Conservation (phyloP, 2,888 invertebrate genomes). For the Epistrophe grossulariae region DNA sequence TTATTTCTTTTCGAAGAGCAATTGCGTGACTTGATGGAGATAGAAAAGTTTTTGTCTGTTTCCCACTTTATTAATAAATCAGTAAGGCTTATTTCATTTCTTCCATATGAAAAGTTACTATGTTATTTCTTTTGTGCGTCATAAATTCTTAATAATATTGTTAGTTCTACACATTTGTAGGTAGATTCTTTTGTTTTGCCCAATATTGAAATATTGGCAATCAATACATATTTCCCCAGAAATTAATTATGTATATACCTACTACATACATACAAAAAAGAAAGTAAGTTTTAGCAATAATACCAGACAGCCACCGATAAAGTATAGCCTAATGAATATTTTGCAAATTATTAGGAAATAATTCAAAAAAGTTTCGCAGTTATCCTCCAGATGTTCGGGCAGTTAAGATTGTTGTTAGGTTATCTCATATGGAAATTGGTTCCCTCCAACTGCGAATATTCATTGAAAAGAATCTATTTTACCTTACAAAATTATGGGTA, state of each 20-base stretch:
- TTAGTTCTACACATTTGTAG: neutral
- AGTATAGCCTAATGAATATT: constrained; percentile 12
- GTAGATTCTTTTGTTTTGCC: constrained; percentile 2
- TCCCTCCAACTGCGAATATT: neutral
- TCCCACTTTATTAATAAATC: constrained; percentile 59
- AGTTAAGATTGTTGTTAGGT: constrained; percentile 5
- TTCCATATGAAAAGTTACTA: constrained; percentile 22
- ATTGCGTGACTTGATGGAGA: constrained; percentile 42
- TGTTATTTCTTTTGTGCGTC: constrained; percentile 25
- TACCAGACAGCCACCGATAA: neutral
- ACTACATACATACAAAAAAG: neutral
- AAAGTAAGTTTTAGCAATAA: neutral
- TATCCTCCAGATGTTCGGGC: neutral
- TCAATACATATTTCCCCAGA: neutral
- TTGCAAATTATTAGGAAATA: neutral
- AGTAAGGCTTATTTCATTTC: constrained; percentile 27
- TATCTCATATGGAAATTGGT: neutral
- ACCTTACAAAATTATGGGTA: neutral
- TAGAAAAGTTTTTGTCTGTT: constrained; percentile 37
- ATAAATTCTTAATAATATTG: constrained; percentile 30
- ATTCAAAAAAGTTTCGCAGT: constrained; percentile 36
- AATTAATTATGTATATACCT: neutral
- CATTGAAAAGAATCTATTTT: neutral
- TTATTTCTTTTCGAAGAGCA: constrained; percentile 7
- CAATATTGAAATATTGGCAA: neutral